Base-by-base conservation (phyloP, 2,113 vertebrate genomes). In the Apteryx owenii region DNA sequence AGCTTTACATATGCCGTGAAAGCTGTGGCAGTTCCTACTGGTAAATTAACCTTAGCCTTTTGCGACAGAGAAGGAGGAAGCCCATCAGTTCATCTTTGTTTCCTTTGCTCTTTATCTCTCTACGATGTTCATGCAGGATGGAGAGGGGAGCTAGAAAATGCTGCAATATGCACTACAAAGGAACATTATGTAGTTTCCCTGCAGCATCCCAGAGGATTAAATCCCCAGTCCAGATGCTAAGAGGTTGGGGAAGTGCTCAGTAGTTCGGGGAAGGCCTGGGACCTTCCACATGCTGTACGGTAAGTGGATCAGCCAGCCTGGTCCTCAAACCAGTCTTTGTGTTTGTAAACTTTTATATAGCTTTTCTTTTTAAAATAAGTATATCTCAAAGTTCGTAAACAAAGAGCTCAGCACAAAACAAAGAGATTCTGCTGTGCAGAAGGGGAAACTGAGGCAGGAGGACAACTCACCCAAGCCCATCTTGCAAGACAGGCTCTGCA, bases 31-130 rank as follows among this genome's bases (percentile, higher is more conserved):
- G 78, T 75, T 91, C 25, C 76, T 95, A 48, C 78, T 73, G 66
- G 54, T 80, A 87, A 77, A 92, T 93, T 85, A 86, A 79, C 44
- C 28, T 85, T 54, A 40, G 21, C 1, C 0, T 68, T 94, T 81
- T 85, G 33, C 28, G 54, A 60, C 25, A 60, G 44, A 73, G 58
- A 7, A 70, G 61, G 79, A 96, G 71, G 93, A 92, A 95, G 50
- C 50, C 60, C 95, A 95, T 91, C 87, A 93, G 54, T 42, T 88
- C 89, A 80, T 78, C 91, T 85, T 90, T 85, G 33, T 73, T 96
- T 96, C 84, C 78, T 97, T 77, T 95, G 64, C 28, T 33, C 53
- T 91, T 96, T 97, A 91, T 91, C 70, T 91, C 53, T 85, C 61
- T 2, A 3, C 9, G 69, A 40, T 0, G 0, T 19, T 87, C 44